Evolutionary conservation across 2,888 invertebrate species (phyloP).

Genomic region (Leucophora obtusa): DNA sequence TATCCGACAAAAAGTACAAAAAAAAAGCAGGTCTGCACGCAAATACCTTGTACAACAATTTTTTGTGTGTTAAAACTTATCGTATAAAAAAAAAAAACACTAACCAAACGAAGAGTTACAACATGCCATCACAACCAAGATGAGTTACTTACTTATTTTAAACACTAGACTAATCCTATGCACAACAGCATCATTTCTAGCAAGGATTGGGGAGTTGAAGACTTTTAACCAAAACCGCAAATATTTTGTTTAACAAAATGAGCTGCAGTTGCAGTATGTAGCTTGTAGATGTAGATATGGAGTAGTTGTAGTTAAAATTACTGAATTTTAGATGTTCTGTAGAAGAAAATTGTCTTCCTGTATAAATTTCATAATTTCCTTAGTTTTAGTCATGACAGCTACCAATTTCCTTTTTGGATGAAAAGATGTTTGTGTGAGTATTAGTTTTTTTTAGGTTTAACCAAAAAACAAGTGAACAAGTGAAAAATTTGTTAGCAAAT

Average conservation of each 20-base stretch:
- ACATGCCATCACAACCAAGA: slow-evolving; percentile 45
- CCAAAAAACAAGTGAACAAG: slow-evolving; percentile 1
- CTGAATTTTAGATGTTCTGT: slow-evolving; percentile 61
- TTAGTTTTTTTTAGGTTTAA: not conserved
- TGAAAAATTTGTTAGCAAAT: not conserved
- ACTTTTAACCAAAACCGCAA: slow-evolving; percentile 46
- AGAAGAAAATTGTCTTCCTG: slow-evolving; percentile 77
- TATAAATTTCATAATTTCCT: slow-evolving; percentile 78
- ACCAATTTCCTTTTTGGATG: slow-evolving; percentile 72
- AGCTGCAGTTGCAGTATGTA: slow-evolving; percentile 7
- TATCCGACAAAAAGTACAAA: slow-evolving; percentile 28
- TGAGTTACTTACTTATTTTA: slow-evolving; percentile 49
- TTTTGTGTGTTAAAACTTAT: slow-evolving; percentile 5
- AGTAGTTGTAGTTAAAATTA: slow-evolving; percentile 43
- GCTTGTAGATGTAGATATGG: slow-evolving; percentile 5
- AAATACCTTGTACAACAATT: slow-evolving; percentile 23
- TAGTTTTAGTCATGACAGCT: slow-evolving; percentile 74
- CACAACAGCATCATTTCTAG: slow-evolving; percentile 21
- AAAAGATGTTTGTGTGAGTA: slow-evolving; percentile 10
- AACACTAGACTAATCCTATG: slow-evolving; percentile 50
- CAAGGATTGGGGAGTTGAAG: not conserved
- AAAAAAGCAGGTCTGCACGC: slow-evolving; percentile 4
- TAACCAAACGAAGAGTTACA: slow-evolving; percentile 52
- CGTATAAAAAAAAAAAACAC: slow-evolving; percentile 11
- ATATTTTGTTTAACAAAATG: slow-evolving; percentile 35